Percentiles rank a stretch among this genome's conserved stretches.
These are phyloP conservation scores for Archips crataeganus DNA, from an alignment of 2,888 invertebrate genomes.

Conservation along the genomic window DNA sequence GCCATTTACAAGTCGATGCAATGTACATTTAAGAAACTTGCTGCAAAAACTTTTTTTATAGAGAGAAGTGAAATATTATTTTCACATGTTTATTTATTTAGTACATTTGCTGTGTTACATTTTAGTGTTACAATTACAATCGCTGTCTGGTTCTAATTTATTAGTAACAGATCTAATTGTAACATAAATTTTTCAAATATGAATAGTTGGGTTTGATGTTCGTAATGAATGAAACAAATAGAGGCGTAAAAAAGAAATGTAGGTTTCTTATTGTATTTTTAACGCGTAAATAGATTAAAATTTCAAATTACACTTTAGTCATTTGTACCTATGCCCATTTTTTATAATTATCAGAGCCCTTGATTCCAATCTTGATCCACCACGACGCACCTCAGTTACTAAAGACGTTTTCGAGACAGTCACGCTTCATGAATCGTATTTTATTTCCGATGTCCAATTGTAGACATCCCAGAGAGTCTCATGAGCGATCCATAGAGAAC, in stretches of 20 bases:
- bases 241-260: too few species aligned
- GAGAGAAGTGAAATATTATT: neutral
- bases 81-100: too few species aligned
- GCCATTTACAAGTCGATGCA: slow-evolving; percentile 58
- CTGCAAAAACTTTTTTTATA: neutral
- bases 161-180: too few species aligned
- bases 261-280: too few species aligned
- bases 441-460: slow-evolving; percentile 22
- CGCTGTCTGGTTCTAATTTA: too few species aligned
- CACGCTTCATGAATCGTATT: slow-evolving; percentile 29
- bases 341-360: neutral
- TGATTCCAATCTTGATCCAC: neutral
- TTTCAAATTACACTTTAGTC: too few species aligned
- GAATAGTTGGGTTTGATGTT: too few species aligned
- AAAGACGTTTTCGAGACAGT: neutral
- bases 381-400: neutral
- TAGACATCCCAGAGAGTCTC: slow-evolving; percentile 27
- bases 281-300: too few species aligned
- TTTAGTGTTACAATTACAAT: too few species aligned
- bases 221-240: too few species aligned
- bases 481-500: slow-evolving; percentile 35
- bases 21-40: slow-evolving; percentile 24
- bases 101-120: too few species aligned
- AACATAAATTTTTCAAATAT: neutral
- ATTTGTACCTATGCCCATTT: too few species aligned